These are phyloP conservation scores for Seira ritae DNA, from an alignment of 2,888 invertebrate species.

Conservation along the genomic window DNA sequence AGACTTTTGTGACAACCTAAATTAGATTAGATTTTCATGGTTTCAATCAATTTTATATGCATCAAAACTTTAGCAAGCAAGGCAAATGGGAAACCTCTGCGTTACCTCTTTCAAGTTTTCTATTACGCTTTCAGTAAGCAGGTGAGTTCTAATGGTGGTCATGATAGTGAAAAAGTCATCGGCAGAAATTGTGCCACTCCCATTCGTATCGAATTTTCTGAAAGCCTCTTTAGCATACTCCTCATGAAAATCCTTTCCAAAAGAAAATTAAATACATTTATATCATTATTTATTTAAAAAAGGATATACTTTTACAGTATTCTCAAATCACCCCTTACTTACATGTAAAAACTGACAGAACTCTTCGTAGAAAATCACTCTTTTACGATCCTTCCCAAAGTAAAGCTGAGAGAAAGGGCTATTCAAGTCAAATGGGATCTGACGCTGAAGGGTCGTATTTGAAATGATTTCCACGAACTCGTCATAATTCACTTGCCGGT, in stretches of 20 bases:
- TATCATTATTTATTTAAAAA: background rate
- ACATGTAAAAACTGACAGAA: conserved; percentile 80
- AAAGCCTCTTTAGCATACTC: conserved; percentile 80
- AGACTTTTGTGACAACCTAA: conserved; percentile 72
- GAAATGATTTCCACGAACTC: conserved; percentile 78
- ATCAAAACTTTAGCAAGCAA: background rate
- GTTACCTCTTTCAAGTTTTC: conserved; percentile 57
- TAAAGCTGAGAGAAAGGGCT: conserved; percentile 79
- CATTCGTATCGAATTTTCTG: conserved; percentile 77
- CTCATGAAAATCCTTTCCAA: conserved; percentile 79
- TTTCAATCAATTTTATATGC: background rate
- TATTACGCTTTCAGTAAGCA: conserved; percentile 54
- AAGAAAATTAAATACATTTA: background rate
- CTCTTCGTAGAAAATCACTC: conserved; percentile 78
- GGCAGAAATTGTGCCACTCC: conserved; percentile 78
- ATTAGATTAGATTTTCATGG: background rate
- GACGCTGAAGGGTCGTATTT: conserved; percentile 78
- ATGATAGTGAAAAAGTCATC: conserved; percentile 78
- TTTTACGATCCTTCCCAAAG: conserved; percentile 78
- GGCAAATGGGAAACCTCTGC: too few species aligned
- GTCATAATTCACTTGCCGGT: conserved; percentile 79
- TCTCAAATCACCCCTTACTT: conserved; percentile 63
- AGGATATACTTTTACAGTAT: too few species aligned
- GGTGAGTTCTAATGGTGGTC: conserved; percentile 65
- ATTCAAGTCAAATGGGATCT: conserved; percentile 79